Percentiles rank a stretch among this genome's conserved stretches.
Conservation (phyloP, 2,113 vertebrate species). For the Hoplias malabaricus region DNA sequence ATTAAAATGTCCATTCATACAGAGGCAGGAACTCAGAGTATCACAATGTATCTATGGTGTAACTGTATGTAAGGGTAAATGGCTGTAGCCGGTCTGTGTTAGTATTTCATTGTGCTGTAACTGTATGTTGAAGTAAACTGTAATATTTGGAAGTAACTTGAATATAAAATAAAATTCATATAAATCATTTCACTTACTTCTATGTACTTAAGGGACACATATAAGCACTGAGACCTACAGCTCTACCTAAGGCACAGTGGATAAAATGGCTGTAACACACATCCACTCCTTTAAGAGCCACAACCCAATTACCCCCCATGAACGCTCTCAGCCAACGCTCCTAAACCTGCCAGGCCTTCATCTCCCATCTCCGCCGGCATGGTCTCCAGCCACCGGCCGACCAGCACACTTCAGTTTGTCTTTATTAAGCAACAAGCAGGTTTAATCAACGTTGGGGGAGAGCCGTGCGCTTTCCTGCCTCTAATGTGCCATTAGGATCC, state of each 20-base stretch:
- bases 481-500: conserved; percentile 89
- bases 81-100: no score
- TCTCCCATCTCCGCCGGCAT: conserved; percentile 50
- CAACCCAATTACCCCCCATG: conserved; percentile 29
- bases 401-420: conserved; percentile 75
- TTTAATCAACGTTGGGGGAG: conserved; percentile 74
- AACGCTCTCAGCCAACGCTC: conserved; percentile 9
- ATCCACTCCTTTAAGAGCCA: conserved; percentile 9
- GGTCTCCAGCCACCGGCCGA: conserved; percentile 60
- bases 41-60: no score
- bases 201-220: no score
- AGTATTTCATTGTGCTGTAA: no score
- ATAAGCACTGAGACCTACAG: neutral
- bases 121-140: no score
- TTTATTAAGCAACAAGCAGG: conserved; percentile 79
- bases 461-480: conserved; percentile 75
- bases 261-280: neutral
- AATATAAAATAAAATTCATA: no score
- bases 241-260: neutral
- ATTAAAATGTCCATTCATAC: no score
- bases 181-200: no score
- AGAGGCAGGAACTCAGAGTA: no score
- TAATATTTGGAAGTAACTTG: no score
- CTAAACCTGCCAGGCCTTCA: conserved; percentile 42
- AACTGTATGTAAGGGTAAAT: no score